Conservation (phyloP, 1,140 invertebrate genomes). For the Sweltsa coloradensis region DNA sequence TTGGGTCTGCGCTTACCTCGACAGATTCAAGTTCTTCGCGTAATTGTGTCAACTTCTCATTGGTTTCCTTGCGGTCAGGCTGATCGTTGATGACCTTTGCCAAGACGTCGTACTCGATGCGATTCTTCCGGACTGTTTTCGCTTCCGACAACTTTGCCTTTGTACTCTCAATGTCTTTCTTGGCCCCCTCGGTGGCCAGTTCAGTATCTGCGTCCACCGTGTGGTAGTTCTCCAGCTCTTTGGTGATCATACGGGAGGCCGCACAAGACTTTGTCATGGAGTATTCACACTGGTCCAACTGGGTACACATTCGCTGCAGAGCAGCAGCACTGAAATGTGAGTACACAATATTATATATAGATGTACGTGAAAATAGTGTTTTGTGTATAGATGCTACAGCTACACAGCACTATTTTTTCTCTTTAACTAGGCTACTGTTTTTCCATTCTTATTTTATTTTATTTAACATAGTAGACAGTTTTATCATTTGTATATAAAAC, state of each 20-base stretch:
- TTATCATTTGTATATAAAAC: no score
- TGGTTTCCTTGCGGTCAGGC: constrained; percentile 75
- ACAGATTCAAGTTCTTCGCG: constrained; percentile 57
- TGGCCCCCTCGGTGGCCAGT: constrained; percentile 58
- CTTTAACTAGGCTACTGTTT: no score
- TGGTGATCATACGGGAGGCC: constrained; percentile 66
- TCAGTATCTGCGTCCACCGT: constrained; percentile 63
- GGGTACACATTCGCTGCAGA: constrained; percentile 67
- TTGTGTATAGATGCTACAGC: no score
- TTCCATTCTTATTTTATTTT: no score
- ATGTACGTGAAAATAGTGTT: no score
- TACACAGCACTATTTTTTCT: no score
- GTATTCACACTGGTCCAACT: constrained; percentile 78
- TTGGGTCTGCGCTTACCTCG: constrained; percentile 35
- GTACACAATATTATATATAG: constrained; percentile 1
- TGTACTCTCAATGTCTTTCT: constrained; percentile 58
- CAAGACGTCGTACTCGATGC: constrained; percentile 84
- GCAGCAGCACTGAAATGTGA: constrained; percentile 27
- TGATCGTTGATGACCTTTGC: constrained; percentile 83
- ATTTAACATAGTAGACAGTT: no score
- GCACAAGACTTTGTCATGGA: constrained; percentile 72
- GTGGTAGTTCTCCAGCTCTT: constrained; percentile 76
- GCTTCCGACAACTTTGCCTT: constrained; percentile 65
- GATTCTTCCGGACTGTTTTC: constrained; percentile 74
- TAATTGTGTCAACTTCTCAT: constrained; percentile 55